A percentile compares a stretch with the other conserved stretches of the same genome.
These are phyloP conservation scores for Coleophora deauratella DNA, from an alignment of 2,888 invertebrate species.

Conservation along the genomic window DNA sequence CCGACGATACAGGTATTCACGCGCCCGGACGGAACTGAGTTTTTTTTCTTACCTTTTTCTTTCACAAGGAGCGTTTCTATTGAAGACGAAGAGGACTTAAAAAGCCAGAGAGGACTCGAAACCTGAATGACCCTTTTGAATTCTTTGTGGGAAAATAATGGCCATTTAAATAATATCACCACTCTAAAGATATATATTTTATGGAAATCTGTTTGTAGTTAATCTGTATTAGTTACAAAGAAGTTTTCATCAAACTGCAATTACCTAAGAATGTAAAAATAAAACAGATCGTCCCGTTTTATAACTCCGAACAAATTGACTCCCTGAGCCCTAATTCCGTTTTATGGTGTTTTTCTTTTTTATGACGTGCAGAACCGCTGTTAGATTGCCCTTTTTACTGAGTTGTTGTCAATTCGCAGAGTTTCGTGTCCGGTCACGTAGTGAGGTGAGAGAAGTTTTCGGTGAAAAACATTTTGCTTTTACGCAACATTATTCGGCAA, in stretches of 20 bases:
- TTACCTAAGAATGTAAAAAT: background rate
- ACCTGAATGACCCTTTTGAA: conserved; percentile 10
- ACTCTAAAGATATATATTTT: too few relatives aligned
- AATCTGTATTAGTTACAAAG: too few relatives aligned
- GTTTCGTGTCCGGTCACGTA: conserved; percentile 13
- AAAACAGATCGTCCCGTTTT: conserved; percentile 15
- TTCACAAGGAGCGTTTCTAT: conserved; percentile 36
- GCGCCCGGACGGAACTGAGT: conserved; percentile 38
- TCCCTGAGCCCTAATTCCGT: conserved; percentile 21
- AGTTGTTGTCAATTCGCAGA: conserved; percentile 7
- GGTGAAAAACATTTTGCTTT: too few relatives aligned
- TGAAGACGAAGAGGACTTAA: conserved; percentile 34
- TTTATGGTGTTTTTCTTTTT: conserved; percentile 24
- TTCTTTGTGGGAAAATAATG: background rate
- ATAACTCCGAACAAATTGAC: conserved; percentile 19
- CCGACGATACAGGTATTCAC: conserved; percentile 42
- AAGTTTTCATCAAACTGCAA: background rate
- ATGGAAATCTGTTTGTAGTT: background rate
- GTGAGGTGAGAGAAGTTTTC: conserved; percentile 4
- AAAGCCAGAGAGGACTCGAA: conserved; percentile 25
- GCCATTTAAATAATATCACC: too few relatives aligned
- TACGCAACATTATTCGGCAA: background rate
- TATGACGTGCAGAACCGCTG: conserved; percentile 22
- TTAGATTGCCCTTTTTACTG: conserved; percentile 1
- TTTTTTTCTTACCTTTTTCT: conserved; percentile 39